A percentile compares a stretch with the other conserved stretches of the same genome.
Conservation (phyloP, 2,113 vertebrate species). For the Strix aluco region DNA sequence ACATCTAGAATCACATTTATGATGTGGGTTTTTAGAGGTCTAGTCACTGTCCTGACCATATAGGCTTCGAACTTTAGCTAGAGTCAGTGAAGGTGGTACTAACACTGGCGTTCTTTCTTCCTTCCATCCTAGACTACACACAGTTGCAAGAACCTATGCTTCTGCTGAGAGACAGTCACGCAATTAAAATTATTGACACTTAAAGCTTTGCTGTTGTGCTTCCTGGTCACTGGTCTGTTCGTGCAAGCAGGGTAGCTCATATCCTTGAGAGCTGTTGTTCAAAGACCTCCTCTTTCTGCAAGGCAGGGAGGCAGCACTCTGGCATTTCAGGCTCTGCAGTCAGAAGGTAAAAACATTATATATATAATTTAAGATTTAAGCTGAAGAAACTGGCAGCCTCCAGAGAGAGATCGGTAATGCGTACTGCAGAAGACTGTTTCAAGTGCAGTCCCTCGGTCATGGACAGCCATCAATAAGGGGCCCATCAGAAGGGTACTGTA, state of each 20-base stretch:
- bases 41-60: background rate
- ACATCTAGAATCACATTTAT: background rate
- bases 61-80: background rate
- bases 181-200: background rate
- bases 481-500: background rate
- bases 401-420: background rate
- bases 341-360: constrained; percentile 53
- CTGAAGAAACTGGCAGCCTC: constrained; percentile 22
- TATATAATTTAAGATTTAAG: background rate
- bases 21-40: background rate
- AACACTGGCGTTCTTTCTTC: background rate
- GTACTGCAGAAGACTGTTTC: background rate
- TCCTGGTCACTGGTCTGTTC: background rate
- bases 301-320: background rate
- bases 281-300: background rate
- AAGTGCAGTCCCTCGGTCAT: background rate
- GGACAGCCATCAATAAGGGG: background rate
- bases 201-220: background rate
- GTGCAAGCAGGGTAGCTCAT: background rate
- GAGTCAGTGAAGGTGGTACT: background rate
- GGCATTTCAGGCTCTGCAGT: background rate
- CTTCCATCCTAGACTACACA: background rate
- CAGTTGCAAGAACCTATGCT: background rate
- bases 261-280: background rate
- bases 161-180: background rate